These are phyloP conservation scores for Aquatica leii DNA, from an alignment of 2,888 invertebrate species.

Conservation along the genomic window DNA sequence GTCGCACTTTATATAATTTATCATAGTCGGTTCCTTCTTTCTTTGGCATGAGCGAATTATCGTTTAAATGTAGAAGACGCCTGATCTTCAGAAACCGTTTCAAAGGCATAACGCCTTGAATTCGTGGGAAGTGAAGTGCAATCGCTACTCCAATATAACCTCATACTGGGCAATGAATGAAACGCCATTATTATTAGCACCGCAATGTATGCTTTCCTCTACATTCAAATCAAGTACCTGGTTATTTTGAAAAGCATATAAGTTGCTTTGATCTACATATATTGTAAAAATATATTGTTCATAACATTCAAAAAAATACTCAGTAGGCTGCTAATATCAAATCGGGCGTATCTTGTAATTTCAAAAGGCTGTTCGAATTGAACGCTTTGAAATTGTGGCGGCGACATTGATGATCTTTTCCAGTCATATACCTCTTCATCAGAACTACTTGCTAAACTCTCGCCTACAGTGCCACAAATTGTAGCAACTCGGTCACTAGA, in stretches of 20 bases:
- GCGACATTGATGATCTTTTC: no score
- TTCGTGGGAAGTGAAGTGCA: not conserved
- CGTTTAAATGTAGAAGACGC: not conserved
- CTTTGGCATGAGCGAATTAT: not conserved
- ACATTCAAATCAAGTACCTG: no score
- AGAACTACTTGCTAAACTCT: no score
- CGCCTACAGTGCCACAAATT: no score
- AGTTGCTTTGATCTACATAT: slow-evolving; percentile 9
- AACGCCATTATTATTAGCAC: slow-evolving; percentile 15
- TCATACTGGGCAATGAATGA: slow-evolving; percentile 3
- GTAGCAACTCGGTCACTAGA: not conserved
- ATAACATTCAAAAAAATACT: no score
- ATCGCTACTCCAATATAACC: slow-evolving; percentile 2
- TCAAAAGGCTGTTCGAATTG: no score
- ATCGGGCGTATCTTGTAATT: no score
- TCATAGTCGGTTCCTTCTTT: slow-evolving; percentile 3
- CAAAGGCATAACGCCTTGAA: not conserved
- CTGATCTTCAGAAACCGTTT: not conserved
- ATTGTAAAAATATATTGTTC: no score
- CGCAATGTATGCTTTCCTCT: not conserved
- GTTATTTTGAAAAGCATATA: no score
- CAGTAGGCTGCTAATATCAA: no score
- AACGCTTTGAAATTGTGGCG: no score
- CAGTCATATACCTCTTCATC: no score
- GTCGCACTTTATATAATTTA: not conserved